Evolutionary conservation across 2,888 invertebrate species (phyloP).

Genomic region (Idaea straminata): DNA sequence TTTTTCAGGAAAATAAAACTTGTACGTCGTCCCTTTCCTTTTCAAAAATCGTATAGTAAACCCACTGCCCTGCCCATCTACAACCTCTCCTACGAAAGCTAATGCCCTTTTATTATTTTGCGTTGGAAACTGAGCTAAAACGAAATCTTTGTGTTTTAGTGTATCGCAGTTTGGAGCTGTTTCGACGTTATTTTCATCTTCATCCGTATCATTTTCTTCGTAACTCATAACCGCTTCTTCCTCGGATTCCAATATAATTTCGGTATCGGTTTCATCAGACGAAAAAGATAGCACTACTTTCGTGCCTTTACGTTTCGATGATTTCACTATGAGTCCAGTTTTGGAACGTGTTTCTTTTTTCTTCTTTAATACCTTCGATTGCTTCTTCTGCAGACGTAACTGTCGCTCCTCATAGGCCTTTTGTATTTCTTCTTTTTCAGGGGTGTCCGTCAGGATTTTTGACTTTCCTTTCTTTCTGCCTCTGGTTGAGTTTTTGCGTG

Average conservation of each 20-base stretch:
- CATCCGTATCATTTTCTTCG: background rate
- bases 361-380: no score
- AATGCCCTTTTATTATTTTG: background rate
- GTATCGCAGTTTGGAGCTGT: background rate
- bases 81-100: background rate
- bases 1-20: no score
- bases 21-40: background rate
- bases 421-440: constrained; percentile 4
- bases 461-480: constrained; percentile 14
- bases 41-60: background rate
- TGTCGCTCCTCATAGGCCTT: background rate
- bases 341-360: no score
- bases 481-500: constrained; percentile 14
- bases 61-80: background rate
- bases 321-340: constrained; percentile 12
- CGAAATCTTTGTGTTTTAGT: background rate
- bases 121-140: background rate
- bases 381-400: constrained; percentile 2
- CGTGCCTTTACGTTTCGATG: no score
- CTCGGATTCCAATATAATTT: background rate
- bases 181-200: background rate
- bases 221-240: background rate
- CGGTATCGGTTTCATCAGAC: background rate
- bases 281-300: no score
- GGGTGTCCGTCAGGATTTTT: constrained; percentile 5